A percentile compares a stretch with the other conserved stretches of the same genome.
These are phyloP conservation scores for Hiodon alosoides DNA, from an alignment of 2,113 vertebrate species.

Conservation along the genomic window DNA sequence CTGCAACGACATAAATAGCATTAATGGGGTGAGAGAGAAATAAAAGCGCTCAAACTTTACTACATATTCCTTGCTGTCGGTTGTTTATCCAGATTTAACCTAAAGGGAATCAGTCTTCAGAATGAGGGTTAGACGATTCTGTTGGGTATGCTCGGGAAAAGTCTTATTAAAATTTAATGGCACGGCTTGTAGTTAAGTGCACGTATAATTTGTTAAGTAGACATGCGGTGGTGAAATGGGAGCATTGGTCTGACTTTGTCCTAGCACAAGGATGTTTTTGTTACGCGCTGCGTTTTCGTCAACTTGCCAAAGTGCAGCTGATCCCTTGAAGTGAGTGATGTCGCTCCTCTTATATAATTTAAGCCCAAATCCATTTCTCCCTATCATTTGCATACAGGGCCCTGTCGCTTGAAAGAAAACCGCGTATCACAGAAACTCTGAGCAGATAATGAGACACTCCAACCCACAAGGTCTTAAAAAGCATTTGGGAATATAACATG, in stretches of 20 bases:
- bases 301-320: too few species aligned
- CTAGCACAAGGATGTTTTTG: neutral
- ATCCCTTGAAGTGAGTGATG: too few species aligned
- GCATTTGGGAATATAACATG: neutral
- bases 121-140: constrained; percentile 39
- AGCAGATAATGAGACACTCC: too few species aligned
- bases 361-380: too few species aligned
- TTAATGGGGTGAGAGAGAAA: constrained; percentile 47
- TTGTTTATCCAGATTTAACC: constrained; percentile 53
- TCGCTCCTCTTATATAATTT: too few species aligned
- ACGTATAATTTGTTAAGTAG: constrained; percentile 8
- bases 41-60: constrained; percentile 43
- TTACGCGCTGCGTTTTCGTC: too few species aligned
- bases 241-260: neutral
- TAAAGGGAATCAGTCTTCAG: constrained; percentile 48
- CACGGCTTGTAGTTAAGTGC: neutral
- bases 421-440: too few species aligned
- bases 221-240: neutral
- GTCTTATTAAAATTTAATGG: constrained; percentile 24
- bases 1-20: constrained; percentile 45
- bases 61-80: constrained; percentile 41
- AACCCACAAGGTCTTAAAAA: neutral
- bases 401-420: too few species aligned
- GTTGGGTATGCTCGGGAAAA: constrained; percentile 22
- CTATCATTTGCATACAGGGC: too few species aligned